Base-by-base conservation (phyloP, 2,888 invertebrate species). In the Gerris lacustris region DNA sequence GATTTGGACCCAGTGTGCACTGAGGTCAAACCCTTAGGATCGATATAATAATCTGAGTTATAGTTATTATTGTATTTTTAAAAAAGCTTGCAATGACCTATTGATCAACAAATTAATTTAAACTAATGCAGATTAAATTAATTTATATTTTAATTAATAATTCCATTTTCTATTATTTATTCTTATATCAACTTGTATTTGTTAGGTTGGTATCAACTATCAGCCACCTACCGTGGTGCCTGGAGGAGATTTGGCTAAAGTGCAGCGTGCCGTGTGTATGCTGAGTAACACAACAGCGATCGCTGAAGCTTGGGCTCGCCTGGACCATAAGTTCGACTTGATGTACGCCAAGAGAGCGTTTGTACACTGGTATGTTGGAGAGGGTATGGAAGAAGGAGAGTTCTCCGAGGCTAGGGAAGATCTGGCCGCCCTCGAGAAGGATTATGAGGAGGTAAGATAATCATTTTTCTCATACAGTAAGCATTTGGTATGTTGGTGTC, bases 311-410 rank as follows among this genome's bases (percentile, higher is more conserved):
- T 96, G 96, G 96, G 94, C 94, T 43, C 89, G 96, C 79, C 86
- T 96, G 74, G 95, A 96, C 83, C 94, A 94, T 83, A 96, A 95
- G 83, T 94, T 96, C 82, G 96, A 96, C 82, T 86, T 96, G 74
- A 96, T 96, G 94, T 96, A 95, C 83, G 94, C 95, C 81, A 96
- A 96, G 85, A 88, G 95, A 77, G 96, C 96, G 71, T 96, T 96
- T 83, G 96, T 96, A 73, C 96, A 96, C 83, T 96, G 96, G 96
- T 92, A 88, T 80, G 88, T 87, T 67, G 89, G 89, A 64, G 89
- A 90, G 80, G 91, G 90, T 63, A 90, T 90, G 90, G 89, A 90
- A 77, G 90, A 90, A 79, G 91, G 90, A 0, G 91, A 92, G 80
- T 91, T 77, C 70, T 76, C 76, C 68, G 81, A 81, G 74, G 82